phyloP scores from a whole-genome alignment of 2,888 invertebrate genomes.

The Watsonalla binaria region DNA sequence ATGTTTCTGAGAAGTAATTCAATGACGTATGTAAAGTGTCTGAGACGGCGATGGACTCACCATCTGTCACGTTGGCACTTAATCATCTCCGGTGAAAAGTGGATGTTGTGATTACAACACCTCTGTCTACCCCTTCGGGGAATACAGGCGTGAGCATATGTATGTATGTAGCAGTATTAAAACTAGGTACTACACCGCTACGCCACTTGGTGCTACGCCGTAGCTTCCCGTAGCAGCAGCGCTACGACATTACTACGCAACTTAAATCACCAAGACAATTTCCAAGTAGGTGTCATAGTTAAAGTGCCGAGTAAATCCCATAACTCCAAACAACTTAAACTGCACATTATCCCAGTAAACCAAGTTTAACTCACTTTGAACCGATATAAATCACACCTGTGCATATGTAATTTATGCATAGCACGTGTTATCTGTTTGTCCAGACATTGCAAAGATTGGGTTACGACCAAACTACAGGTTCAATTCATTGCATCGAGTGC shows the following conservation, averaged over 20 bases:
- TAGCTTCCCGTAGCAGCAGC: not conserved
- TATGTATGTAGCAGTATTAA: too few relatives aligned
- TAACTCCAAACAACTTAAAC: not conserved
- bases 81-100: too few relatives aligned
- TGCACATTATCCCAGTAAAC: not conserved
- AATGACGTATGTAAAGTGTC: too few relatives aligned
- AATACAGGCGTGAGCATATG: too few relatives aligned
- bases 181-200: not conserved
- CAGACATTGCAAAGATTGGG: slow-evolving; percentile 7
- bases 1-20: too few relatives aligned
- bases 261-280: not conserved
- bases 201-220: not conserved
- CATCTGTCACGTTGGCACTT: too few relatives aligned
- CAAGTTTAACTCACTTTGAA: not conserved
- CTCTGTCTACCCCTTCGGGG: too few relatives aligned
- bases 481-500: not conserved
- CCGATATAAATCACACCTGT: slow-evolving; percentile 1
- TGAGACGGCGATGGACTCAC: too few relatives aligned
- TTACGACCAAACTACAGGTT: slow-evolving; percentile 5
- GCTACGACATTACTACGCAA: not conserved
- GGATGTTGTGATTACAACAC: too few relatives aligned
- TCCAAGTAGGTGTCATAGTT: not conserved
- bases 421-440: slow-evolving; percentile 6
- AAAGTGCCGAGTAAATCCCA: not conserved
- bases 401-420: not conserved